Percentiles rank a stretch among this genome's conserved stretches.
Conservation (phyloP, 2,888 invertebrate species). For the Nomada fucata region DNA sequence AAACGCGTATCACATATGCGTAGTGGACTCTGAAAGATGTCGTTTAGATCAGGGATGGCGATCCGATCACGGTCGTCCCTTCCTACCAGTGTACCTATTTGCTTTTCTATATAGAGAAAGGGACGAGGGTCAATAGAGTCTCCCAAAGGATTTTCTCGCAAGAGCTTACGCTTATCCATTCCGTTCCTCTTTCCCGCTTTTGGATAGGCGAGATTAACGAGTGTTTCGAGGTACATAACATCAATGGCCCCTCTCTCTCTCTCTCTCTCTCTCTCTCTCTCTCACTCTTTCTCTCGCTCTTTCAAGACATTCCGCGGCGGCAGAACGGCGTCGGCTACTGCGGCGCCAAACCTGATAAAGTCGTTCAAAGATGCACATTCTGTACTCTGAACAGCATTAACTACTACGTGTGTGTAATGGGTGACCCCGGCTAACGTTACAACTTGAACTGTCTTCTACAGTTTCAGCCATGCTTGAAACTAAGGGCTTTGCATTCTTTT, state of each 20-base stretch:
- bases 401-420: slow-evolving; percentile 5
- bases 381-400: slow-evolving; percentile 24
- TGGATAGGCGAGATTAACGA: slow-evolving; percentile 66
- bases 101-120: slow-evolving; percentile 46
- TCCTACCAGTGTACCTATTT: slow-evolving; percentile 45
- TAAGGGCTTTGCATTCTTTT: neutral
- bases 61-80: slow-evolving; percentile 61
- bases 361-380: slow-evolving; percentile 58
- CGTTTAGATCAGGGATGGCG: slow-evolving; percentile 59
- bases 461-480: neutral
- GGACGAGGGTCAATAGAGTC: slow-evolving; percentile 63
- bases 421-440: neutral
- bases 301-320: slow-evolving; percentile 54
- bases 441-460: neutral
- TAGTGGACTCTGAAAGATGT: slow-evolving; percentile 56
- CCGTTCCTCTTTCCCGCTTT: slow-evolving; percentile 45
- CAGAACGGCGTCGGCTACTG: slow-evolving; percentile 45
- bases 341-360: slow-evolving; percentile 63
- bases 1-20: slow-evolving; percentile 26
- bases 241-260: slow-evolving; percentile 47
- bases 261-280: slow-evolving; percentile 28
- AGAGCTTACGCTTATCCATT: slow-evolving; percentile 50
- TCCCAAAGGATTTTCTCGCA: slow-evolving; percentile 63
- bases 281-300: slow-evolving; percentile 36
- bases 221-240: slow-evolving; percentile 60